Conservation (phyloP, 2,888 invertebrate species). For the Leptinotarsa peninsularis region DNA sequence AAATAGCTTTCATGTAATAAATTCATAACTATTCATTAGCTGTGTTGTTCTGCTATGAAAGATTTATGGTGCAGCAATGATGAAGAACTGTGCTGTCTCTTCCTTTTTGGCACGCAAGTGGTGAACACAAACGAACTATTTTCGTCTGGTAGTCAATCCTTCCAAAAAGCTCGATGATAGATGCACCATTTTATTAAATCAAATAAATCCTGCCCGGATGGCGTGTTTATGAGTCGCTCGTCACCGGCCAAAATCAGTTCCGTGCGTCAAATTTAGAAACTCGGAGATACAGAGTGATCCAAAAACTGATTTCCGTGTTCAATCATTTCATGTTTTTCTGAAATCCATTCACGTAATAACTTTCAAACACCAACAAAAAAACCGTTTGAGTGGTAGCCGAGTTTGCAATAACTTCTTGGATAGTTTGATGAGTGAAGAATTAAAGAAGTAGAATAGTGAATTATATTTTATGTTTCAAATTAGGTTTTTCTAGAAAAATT, state of each 20-base stretch:
- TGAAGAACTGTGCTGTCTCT: conserved; percentile 19
- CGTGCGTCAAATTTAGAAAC: conserved; percentile 46
- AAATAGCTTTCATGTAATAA: conserved; percentile 8
- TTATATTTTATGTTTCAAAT: too few relatives aligned
- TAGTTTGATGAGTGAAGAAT: too few relatives aligned
- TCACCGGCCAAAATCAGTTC: conserved; percentile 44
- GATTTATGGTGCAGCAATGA: conserved; percentile 15
- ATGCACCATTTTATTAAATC: conserved; percentile 51
- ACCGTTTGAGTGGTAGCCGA: too few relatives aligned
- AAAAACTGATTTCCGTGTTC: not conserved
- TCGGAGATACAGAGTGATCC: not conserved
- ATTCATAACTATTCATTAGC: conserved; percentile 20
- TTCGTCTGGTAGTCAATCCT: conserved; percentile 23
- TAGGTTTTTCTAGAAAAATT: too few relatives aligned
- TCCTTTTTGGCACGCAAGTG: conserved; percentile 25
- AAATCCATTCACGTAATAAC: too few relatives aligned
- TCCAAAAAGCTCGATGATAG: conserved; percentile 45
- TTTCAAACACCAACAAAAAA: too few relatives aligned
- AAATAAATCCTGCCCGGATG: conserved; percentile 48
- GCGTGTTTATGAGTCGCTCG: conserved; percentile 49
- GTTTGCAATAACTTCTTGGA: too few relatives aligned
- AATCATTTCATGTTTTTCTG: too few relatives aligned
- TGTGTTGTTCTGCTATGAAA: conserved; percentile 13
- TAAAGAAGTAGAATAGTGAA: too few relatives aligned
- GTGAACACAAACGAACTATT: conserved; percentile 24